phyloP scores from a whole-genome alignment of 2,797 vertebrate species.

The Myioborus melanocephalus region DNA sequence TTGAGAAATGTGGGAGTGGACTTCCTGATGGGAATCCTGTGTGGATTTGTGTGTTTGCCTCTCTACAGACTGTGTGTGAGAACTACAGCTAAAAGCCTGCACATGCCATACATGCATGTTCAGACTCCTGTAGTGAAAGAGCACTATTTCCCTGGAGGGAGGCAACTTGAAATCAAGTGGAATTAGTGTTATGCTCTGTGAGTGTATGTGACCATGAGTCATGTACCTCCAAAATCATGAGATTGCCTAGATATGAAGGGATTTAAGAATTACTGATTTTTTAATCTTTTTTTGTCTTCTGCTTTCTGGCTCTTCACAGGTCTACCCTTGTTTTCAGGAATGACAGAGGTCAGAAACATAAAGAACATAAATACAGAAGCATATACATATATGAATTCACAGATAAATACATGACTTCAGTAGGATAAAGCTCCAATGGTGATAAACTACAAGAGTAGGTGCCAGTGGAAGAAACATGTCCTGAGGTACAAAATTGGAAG shows the following conservation, averaged over 20 bases:
- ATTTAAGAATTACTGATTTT: background rate
- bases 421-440: background rate
- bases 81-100: background rate
- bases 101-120: background rate
- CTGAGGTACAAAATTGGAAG: background rate
- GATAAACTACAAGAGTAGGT: background rate
- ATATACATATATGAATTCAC: background rate
- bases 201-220: background rate
- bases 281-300: background rate
- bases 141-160: background rate
- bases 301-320: background rate
- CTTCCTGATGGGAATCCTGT: background rate
- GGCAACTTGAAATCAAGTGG: background rate
- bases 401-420: background rate
- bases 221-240: background rate
- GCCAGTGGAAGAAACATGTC: background rate
- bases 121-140: background rate
- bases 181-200: rapidly evolving
- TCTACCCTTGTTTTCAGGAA: background rate
- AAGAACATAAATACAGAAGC: background rate
- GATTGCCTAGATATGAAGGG: background rate
- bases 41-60: background rate
- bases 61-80: background rate
- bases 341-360: background rate
- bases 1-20: background rate